phyloP scores from a whole-genome alignment of 1,140 invertebrate species.

The Aphelenchoides avenae region DNA sequence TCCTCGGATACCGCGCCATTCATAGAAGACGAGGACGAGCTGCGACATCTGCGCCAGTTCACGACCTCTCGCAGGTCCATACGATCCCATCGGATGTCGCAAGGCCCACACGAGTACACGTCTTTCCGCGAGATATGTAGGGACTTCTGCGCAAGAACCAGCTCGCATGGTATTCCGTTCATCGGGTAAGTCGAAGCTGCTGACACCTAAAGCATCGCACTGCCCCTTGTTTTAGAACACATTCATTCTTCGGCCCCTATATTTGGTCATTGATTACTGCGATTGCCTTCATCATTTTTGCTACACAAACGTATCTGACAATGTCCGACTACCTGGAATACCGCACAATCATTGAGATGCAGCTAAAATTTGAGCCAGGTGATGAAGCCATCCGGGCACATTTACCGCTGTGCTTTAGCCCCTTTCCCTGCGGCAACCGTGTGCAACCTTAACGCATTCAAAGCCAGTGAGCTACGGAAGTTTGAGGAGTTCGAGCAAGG shows the following conservation, averaged over 20 bases:
- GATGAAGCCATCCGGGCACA: background rate
- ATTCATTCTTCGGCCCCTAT: slow-evolving; percentile 55
- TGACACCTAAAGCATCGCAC: background rate
- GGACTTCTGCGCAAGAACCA: slow-evolving; percentile 57
- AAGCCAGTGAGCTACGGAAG: slow-evolving; percentile 49
- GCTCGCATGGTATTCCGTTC: slow-evolving; percentile 58
- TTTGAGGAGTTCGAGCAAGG: slow-evolving; percentile 57
- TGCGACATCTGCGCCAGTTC: too few species aligned
- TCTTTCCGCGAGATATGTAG: slow-evolving; percentile 45
- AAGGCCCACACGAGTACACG: slow-evolving; percentile 39
- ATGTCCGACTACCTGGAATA: slow-evolving; percentile 55
- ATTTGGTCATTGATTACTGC: slow-evolving; percentile 49
- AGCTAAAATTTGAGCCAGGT: slow-evolving; percentile 58
- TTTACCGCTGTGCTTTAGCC: slow-evolving; percentile 32
- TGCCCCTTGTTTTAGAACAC: slow-evolving; percentile 36
- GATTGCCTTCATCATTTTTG: slow-evolving; percentile 45
- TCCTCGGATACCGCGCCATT: too few species aligned
- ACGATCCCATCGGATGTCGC: too few species aligned
- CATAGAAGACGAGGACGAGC: too few species aligned
- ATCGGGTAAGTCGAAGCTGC: slow-evolving; percentile 42
- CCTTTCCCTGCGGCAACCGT: slow-evolving; percentile 58
- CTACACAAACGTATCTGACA: slow-evolving; percentile 56
- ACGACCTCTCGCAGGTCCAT: too few species aligned
- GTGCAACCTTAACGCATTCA: slow-evolving; percentile 58
- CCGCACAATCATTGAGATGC: slow-evolving; percentile 59